Evolutionary conservation across 2,113 vertebrate species (phyloP), one percentile per base, ranked within the genome.

Genomic region (Herpetotheres cachinnans): DNA sequence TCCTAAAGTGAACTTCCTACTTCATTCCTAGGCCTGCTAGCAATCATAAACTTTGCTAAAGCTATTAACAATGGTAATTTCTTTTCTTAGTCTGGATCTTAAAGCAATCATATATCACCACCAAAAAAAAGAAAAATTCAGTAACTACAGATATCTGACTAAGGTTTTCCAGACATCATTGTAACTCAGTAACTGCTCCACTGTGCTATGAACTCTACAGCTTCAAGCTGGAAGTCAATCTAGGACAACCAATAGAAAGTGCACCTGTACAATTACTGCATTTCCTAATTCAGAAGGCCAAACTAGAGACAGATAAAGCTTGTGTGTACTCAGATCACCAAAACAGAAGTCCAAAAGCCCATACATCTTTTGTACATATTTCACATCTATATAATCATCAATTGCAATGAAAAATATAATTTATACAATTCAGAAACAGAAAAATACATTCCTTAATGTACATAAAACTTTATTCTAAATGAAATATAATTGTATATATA

Each of bases 201-300:
- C 97, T 97, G 96, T 97, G 96, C 91, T 97, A 81, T 91, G 95
- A 98, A 97, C 96, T 98, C 97, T 93, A 94, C 89, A 97, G 95
- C 95, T 96, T 97, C 97, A 98, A 97, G 95, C 89, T 97, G 96
- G 94, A 97, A 98, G 98, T 98, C 97, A 98, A 96, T 96, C 97
- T 98, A 98, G 96, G 96, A 96, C 91, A 98, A 97, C 98, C 98
- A 98, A 98, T 96, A 98, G 97, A 97, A 98, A 98, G 95, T 89
- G 93, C 97, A 98, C 97, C 97, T 98, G 97, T 97, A 97, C 92
- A 98, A 97, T 98, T 97, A 97, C 96, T 95, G 89, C 93, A 97
- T 98, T 97, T 97, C 97, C 97, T 97, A 95, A 96, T 97, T 96
- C 97, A 97, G 90, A 96, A 96, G 82, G 85, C 93, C 97, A 93